Conservation (phyloP, 2,113 vertebrate genomes). For the Varanus komodoensis region DNA sequence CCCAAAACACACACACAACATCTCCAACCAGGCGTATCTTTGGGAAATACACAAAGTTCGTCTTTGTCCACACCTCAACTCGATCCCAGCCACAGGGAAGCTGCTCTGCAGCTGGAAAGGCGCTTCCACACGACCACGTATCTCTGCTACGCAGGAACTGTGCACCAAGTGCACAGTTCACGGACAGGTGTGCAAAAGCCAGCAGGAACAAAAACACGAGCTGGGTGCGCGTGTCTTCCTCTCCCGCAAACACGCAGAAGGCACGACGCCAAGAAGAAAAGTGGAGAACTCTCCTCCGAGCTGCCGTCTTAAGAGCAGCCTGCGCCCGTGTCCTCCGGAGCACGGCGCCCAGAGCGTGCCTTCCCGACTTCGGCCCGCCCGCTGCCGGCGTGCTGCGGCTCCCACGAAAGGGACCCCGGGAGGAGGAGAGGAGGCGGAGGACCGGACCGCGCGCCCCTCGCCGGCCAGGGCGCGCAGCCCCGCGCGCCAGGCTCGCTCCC, state of each 20-base stretch:
- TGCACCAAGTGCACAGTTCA: neutral
- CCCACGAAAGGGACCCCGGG: too few relatives aligned
- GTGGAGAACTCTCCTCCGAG: neutral
- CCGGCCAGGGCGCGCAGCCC: too few relatives aligned
- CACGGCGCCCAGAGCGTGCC: neutral
- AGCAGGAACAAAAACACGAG: neutral
- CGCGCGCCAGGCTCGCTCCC: too few relatives aligned
- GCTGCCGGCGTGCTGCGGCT: too few relatives aligned
- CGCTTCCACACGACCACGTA: neutral
- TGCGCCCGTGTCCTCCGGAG: neutral
- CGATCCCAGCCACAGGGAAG: neutral
- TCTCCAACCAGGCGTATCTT: neutral
- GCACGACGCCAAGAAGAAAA: neutral
- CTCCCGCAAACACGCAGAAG: too few relatives aligned
- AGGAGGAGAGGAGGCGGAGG: too few relatives aligned
- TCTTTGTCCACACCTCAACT: neutral
- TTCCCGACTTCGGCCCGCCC: neutral
- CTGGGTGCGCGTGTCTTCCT: neutral
- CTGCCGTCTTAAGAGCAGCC: neutral
- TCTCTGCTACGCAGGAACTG: neutral
- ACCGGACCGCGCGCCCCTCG: too few relatives aligned
- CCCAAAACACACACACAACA: neutral
- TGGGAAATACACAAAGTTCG: neutral
- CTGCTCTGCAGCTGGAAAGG: too few relatives aligned
- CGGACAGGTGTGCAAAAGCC: neutral